These are phyloP conservation scores for Squalus acanthias DNA, from an alignment of 2,797 vertebrate species.

Conservation along the genomic window DNA sequence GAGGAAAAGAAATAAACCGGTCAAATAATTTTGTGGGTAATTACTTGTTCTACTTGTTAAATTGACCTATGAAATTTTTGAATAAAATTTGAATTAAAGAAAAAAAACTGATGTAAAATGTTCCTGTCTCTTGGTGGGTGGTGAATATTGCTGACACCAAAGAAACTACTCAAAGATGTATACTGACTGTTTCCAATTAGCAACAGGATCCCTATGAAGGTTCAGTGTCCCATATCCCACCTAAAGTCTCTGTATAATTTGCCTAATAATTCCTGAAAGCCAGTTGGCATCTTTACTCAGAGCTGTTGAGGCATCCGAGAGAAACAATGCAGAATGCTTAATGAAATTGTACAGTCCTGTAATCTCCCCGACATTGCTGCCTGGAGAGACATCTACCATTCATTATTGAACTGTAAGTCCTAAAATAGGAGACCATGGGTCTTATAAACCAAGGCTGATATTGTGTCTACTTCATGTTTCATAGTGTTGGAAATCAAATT, in stretches of 20 bases:
- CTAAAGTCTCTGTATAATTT: background rate
- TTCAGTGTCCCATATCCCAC: background rate
- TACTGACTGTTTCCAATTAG: background rate
- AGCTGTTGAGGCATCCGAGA: background rate
- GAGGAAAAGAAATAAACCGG: background rate
- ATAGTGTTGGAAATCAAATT: background rate
- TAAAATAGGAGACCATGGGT: background rate
- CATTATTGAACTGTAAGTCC: background rate
- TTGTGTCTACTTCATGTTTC: background rate
- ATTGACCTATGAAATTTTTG: background rate
- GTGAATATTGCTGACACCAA: background rate
- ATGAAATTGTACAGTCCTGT: background rate
- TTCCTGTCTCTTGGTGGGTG: background rate
- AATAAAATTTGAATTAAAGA: background rate
- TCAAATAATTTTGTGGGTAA: background rate
- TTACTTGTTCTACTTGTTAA: background rate
- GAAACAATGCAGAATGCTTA: background rate
- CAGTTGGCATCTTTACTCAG: background rate
- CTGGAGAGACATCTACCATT: background rate
- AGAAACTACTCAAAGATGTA: background rate
- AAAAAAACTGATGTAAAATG: background rate
- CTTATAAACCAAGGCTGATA: background rate
- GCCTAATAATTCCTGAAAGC: background rate
- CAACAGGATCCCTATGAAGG: background rate
- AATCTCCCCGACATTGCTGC: background rate